Evolutionary conservation across 1,140 invertebrate species (phyloP), one percentile per base, ranked within the genome.

Genomic region (Metaphire vulgaris): DNA sequence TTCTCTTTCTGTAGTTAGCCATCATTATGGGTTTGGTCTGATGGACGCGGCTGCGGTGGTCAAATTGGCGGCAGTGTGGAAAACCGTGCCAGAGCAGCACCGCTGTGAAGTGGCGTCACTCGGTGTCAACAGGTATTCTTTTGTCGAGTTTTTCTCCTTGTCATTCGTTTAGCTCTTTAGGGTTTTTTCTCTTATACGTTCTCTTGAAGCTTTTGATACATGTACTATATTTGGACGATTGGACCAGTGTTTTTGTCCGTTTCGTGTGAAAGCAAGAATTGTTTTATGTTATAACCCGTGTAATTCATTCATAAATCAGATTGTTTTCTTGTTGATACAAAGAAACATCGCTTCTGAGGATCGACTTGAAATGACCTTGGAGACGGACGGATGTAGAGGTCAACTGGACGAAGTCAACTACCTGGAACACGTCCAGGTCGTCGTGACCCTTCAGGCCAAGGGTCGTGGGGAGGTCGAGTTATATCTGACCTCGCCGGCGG

Each of bases 21-120:
- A 79, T 6, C 75, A 80, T 33, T 83, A 81, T 83, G 96, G 96
- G 26, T 98, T 97, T 86, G 96, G 96, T 14, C 86, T 98, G 69
- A 93, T 98, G 91, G 95, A 98, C 87, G 95, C 95, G 0, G 90
- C 91, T 69, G 92, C 92, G 1, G 98, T 98, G 95, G 95, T 98
- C 2, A 88, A 90, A 26, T 85, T 96, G 66, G 93, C 96, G 0
- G 89, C 89, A 79, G 88, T 87, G 70, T 97, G 96, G 95, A 89
- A 89, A 78, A 92, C 91, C 0, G 93, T 96, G 33, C 94, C 95
- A 0, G 91, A 93, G 28, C 96, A 98, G 85, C 94, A 96, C 83
- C 96, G 97, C 79, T 98, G 96, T 32, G 56, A 56, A 56, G 41
- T 21, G 6, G 21, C 6, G 21, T 21, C 41, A 21, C 6, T 56